These are phyloP conservation scores for Heteromormyrus szaboi DNA, from an alignment of 2,797 vertebrate species.

Conservation along the genomic window DNA sequence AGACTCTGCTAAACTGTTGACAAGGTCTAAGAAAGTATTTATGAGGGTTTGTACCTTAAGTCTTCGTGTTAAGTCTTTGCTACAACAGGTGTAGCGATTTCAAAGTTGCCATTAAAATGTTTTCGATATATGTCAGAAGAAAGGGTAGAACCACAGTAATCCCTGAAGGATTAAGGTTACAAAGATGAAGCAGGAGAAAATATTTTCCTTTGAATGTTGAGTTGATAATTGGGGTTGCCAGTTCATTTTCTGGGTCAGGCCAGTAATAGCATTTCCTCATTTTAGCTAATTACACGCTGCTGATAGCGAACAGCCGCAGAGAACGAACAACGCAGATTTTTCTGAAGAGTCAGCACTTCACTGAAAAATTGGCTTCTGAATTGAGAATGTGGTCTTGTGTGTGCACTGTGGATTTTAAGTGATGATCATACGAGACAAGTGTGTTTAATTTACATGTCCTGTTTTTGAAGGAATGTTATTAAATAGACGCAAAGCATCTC, in stretches of 20 bases:
- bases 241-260: constrained; percentile 3
- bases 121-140: neutral
- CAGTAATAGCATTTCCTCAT: neutral
- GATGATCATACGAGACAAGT: neutral
- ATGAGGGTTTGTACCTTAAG: neutral
- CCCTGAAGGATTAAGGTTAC: neutral
- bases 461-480: neutral
- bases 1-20: neutral
- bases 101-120: neutral
- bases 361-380: neutral
- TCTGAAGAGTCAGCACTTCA: neutral
- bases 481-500: neutral
- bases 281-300: neutral
- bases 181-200: neutral
- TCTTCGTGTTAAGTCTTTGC: neutral
- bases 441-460: neutral
- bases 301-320: neutral
- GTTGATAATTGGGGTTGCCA: neutral
- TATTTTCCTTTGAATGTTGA: neutral
- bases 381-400: neutral
- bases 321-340: neutral
- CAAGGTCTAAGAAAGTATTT: neutral
- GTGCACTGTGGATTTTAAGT: neutral
- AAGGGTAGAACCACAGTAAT: neutral
- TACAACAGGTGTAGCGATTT: neutral